Evolutionary conservation across 2,113 vertebrate genomes (phyloP), one percentile per base, ranked within the genome.

Genomic region (Chaetodon trifascialis): DNA sequence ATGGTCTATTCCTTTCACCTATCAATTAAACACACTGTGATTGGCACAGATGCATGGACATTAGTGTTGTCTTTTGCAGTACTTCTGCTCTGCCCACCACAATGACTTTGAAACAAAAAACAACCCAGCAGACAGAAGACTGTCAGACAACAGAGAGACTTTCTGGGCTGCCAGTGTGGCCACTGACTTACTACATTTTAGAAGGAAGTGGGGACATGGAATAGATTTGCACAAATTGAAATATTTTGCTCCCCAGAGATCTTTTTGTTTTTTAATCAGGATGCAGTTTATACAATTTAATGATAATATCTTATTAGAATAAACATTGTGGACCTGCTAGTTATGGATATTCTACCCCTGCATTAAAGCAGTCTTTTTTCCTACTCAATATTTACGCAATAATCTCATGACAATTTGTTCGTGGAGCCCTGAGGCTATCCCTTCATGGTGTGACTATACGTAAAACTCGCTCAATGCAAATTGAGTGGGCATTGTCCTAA

Each of bases 211-310:
- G 34, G 65, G 51, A 51, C 52, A 60, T 40, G 9, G 78, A 77
- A 86, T 77, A 77, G 46, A 81, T 81, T 86, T 77, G 54, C 78
- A 73, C 54, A 81, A 38, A 81, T 60, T 67, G 21, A 85, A 67
- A 67, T 65, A 17, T 46, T 72, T 71, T 74, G 15, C 36, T 40
- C 25, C 44, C 11, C n/a, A 51, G 56, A 49, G 17, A 58, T 25
- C 19, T 23, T 71, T 55, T 71, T 55, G 9, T 40, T 63, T 74
- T 36, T 56, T 40, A 34, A 72, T 73, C 46, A 52, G 60, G 19
- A 30, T 42, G 49, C 66, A 72, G 19, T 66, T 83, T 71, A 46
- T 79, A 65, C 60, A 78, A 19, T 78, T 65, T 14, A 46, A 59
- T 75, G 55, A 34, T 67, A 52, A 64, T 69, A 49, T 42, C 40